These are phyloP conservation scores for Amphipoea lucens DNA, from an alignment of 2,888 invertebrate species.

Conservation along the genomic window DNA sequence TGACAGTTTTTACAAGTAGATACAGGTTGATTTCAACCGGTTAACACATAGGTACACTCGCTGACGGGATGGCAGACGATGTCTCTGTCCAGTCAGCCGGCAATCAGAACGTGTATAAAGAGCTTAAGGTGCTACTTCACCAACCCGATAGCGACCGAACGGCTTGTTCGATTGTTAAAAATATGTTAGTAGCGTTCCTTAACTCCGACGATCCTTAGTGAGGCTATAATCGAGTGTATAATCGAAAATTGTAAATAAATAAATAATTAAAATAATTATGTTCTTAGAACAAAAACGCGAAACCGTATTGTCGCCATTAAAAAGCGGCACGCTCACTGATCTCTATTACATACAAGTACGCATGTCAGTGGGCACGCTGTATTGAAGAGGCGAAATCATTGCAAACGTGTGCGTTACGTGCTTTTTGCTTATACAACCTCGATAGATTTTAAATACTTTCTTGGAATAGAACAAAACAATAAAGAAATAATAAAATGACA, in stretches of 20 bases:
- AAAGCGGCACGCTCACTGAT: no score
- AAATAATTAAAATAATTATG: no score
- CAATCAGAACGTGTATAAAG: neutral
- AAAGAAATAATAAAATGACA: neutral
- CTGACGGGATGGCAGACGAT: neutral
- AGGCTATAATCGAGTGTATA: neutral
- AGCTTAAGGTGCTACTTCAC: neutral
- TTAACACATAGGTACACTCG: neutral
- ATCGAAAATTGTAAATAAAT: no score
- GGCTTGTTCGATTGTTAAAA: neutral
- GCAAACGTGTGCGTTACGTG: neutral
- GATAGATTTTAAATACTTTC: neutral
- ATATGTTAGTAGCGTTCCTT: neutral
- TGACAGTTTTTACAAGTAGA: neutral
- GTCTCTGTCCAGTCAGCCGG: no score
- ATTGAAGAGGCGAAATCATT: neutral
- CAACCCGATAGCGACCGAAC: neutral
- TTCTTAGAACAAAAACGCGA: no score
- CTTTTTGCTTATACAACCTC: constrained; percentile 23
- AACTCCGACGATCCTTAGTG: neutral
- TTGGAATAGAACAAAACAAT: neutral
- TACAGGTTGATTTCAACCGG: no score
- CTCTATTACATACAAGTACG: no score
- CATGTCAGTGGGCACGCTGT: no score
- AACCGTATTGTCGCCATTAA: no score